phyloP scores from a whole-genome alignment of 2,797 vertebrate species.

The Gallinago nigripennis region DNA sequence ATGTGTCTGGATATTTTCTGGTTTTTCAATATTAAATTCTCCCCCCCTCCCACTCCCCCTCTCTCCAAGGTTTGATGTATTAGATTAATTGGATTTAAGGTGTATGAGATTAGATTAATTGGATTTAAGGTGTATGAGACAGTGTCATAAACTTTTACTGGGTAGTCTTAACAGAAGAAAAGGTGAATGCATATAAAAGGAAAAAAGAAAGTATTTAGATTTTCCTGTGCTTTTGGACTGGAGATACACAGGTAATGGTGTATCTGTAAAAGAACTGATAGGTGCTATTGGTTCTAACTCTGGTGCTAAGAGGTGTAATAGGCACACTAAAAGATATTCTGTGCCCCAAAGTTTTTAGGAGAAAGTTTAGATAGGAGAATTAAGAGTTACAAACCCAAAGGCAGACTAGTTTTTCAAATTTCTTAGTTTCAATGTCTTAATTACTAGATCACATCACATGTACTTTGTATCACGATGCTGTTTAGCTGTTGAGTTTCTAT shows the following conservation, averaged over 20 bases:
- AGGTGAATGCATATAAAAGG: background rate
- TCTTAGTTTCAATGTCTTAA: background rate
- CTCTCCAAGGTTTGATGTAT: fast-evolving
- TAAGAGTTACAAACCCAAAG: background rate
- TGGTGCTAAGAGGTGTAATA: background rate
- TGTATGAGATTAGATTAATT: background rate
- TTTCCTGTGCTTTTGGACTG: background rate
- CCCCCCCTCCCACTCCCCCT: too few relatives aligned
- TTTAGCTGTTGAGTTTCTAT: background rate
- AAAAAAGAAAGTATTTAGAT: background rate
- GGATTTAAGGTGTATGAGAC: background rate
- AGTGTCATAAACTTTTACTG: background rate
- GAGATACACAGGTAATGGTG: background rate
- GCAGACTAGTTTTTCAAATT: background rate
- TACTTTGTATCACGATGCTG: fast-evolving
- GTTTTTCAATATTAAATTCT: background rate
- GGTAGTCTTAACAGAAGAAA: background rate
- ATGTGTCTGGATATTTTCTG: background rate
- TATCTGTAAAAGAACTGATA: background rate
- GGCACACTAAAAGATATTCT: background rate
- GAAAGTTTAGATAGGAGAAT: background rate
- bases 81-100: background rate
- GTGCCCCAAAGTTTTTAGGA: background rate
- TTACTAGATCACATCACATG: background rate
- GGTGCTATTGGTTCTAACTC: background rate